Evolutionary conservation across 2,888 invertebrate species (phyloP), one percentile per base, ranked within the genome.

Genomic region (Spilarctia lutea): DNA sequence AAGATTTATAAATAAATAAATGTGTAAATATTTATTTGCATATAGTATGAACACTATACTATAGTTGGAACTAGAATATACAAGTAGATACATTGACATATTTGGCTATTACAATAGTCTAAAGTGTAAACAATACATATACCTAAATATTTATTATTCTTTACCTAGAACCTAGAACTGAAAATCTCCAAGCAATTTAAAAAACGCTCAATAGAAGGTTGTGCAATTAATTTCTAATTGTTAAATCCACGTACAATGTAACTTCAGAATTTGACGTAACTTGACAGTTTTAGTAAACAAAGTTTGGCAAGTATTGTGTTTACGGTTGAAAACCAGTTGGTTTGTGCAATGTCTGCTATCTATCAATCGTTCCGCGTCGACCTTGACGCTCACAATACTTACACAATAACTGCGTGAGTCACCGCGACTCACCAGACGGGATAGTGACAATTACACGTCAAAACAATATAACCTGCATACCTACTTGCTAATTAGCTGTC

Each of bases 331-430:
- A 78, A 82, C 84, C 72, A 73, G 82, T 77, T 48, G 65, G 72
- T 75, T 79, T 78, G 69, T 81, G 80, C 74, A 80, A 65, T 80
- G 74, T 80, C 76, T 74, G 75, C 75, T 85, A 81, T 83, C 83
- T 84, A 83, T 82, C 81, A 83, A 82, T 85, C 83, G 82, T 77
- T 74, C 80, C 83, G 82, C 75, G 75, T 69, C 77, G 85, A 86
- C 91, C 91, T 90, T 90, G 88, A 79, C 79, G 80, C 82, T 82
- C 77, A 77, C 75, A 72, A 73, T 73, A 68, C 77, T 83, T 84
- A 81, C 83, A 85, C 87, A 87, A 80, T 78, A 83, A 84, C 74
- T 74, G 75, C 77, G 80, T 91, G 90, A 91, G 77, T 91, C 91
- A 91, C 83, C 48, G 77, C 76, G 80, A 66, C 81, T 83, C 82